phyloP scores from a whole-genome alignment of 2,113 vertebrate species.

The Stegastes partitus region DNA sequence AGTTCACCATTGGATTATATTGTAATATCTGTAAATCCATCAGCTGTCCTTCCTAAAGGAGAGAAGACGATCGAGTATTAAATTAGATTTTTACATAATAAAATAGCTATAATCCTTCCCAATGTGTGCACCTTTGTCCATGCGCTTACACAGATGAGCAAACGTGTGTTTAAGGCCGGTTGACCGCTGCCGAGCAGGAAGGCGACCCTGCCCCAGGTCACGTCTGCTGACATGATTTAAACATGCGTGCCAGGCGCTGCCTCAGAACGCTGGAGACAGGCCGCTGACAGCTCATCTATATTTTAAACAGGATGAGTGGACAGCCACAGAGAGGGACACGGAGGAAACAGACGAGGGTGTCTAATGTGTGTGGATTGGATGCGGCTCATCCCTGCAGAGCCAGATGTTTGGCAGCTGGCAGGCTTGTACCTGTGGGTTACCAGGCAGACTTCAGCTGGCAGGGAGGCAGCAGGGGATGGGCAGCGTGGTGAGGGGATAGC shows the following conservation, averaged over 20 bases:
- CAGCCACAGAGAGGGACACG: conserved; percentile 18
- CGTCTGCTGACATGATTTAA: conserved; percentile 70
- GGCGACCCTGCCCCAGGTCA: conserved; percentile 61
- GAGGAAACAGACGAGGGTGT: background rate
- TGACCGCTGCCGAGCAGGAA: conserved; percentile 23
- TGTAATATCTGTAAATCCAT: too few species aligned
- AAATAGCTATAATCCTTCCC: background rate
- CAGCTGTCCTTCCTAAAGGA: too few species aligned
- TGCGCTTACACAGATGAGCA: background rate
- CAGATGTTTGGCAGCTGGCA: conserved; percentile 56
- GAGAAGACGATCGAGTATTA: too few species aligned
- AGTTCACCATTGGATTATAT: too few species aligned
- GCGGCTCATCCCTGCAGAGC: conserved; percentile 42
- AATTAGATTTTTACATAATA: too few species aligned
- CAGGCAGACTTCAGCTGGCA: conserved; percentile 67
- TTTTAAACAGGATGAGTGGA: conserved; percentile 66
- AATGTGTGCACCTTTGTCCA: background rate
- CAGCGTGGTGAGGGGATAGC: background rate
- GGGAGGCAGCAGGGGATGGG: background rate
- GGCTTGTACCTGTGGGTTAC: conserved; percentile 65
- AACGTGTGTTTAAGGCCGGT: background rate
- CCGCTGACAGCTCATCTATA: conserved; percentile 77
- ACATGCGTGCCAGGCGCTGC: conserved; percentile 56
- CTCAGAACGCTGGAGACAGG: conserved; percentile 52
- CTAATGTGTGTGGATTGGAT: conserved; percentile 56